Conservation (phyloP, 2,113 vertebrate genomes). For the Mesocricetus auratus region DNA sequence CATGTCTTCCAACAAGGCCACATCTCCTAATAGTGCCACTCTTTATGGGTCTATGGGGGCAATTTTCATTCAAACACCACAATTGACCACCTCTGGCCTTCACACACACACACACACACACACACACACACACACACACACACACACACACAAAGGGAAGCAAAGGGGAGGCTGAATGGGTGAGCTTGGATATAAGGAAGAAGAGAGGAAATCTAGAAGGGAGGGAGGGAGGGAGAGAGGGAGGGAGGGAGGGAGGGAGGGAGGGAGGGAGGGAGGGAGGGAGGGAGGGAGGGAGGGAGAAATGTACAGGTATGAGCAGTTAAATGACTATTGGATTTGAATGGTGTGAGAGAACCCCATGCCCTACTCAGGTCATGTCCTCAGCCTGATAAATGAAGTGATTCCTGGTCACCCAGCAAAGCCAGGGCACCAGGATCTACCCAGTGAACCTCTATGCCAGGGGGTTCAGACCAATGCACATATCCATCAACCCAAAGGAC, state of each 20-base stretch:
- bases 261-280: not conserved
- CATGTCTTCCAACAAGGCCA: not conserved
- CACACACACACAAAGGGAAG: not conserved
- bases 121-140: not conserved
- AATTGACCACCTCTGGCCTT: not conserved
- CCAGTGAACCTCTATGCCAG: fast-evolving
- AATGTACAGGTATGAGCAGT: too few relatives aligned
- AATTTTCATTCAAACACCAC: not conserved
- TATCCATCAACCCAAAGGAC: too few relatives aligned
- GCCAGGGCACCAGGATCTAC: too few relatives aligned
- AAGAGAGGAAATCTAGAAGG: not conserved
- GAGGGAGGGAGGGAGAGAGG: not conserved
- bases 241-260: not conserved
- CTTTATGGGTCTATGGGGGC: not conserved
- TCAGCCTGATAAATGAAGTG: not conserved
- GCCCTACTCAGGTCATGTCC: not conserved
- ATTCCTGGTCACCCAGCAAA: not conserved
- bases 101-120: not conserved
- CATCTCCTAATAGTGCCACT: not conserved
- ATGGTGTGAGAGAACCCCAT: not conserved
- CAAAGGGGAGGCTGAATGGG: not conserved
- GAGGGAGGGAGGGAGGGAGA: not conserved
- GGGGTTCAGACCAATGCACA: not conserved
- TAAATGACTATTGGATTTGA: not conserved
- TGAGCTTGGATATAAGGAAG: not conserved